Percentiles rank a stretch among this genome's conserved stretches.
Conservation (phyloP, 1,140 invertebrate genomes). For the Hirudo medicinalis region DNA sequence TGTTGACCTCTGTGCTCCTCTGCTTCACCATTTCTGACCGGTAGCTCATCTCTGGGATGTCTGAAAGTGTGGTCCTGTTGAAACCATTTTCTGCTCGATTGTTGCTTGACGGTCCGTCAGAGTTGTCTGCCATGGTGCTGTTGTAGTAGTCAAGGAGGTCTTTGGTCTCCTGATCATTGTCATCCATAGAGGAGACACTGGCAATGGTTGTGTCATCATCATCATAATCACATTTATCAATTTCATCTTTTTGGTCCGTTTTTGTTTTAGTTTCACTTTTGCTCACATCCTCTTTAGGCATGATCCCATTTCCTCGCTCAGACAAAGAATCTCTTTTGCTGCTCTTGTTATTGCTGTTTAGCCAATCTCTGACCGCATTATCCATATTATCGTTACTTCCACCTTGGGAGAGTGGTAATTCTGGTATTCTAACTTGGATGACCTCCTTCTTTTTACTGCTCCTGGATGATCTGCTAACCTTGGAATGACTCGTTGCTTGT, state of each 20-base stretch:
- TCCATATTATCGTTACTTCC: not conserved
- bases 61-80: not conserved
- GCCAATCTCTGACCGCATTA: not conserved
- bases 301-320: no score
- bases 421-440: no score
- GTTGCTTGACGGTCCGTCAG: not conserved
- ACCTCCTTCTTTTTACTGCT: no score
- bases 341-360: constrained; percentile 4
- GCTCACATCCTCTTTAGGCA: no score
- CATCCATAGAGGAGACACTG: not conserved
- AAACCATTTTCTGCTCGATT: not conserved
- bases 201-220: not conserved
- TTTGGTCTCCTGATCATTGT: not conserved
- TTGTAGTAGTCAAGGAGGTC: not conserved
- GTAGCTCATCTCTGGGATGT: constrained; percentile 9
- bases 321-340: not conserved
- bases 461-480: no score
- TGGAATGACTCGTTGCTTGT: no score
- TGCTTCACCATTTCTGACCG: not conserved
- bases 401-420: no score
- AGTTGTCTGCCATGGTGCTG: not conserved
- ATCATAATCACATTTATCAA: not conserved
- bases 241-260: not conserved
- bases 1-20: not conserved
- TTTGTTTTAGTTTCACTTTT: not conserved